Evolutionary conservation across 2,113 vertebrate species (phyloP), one percentile per base, ranked within the genome.

Genomic region (Semicossyphus pulcher): DNA sequence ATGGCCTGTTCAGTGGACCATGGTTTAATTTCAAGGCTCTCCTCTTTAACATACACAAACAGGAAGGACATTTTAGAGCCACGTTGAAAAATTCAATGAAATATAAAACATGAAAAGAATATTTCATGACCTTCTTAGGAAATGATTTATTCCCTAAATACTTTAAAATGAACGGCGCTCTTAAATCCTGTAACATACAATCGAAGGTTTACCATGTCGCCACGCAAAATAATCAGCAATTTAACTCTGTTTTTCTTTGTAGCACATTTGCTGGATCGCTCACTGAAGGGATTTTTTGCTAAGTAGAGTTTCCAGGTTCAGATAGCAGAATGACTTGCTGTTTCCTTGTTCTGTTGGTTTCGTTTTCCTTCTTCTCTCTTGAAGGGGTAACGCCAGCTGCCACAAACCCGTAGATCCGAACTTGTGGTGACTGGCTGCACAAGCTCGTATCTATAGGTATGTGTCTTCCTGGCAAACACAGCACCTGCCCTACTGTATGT

Each of bases 321-420:
- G 69, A 47, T 53, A 10, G 54, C n/a, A 45, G 21, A 39, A 15
- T 18, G 56, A 42, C 29, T 59, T 29, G 23, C 31, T 32, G 20
- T 57, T 58, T 70, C 36, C 60, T 42, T 44, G 34, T 76, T 32
- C 44, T 56, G 10, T 64, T 58, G 31, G 11, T 62, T 57, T 39
- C 10, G 20, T 42, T 72, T 31, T 62, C 37, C 66, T 53, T 59
- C 37, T 77, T 47, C 31, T 79, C 60, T 79, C 63, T 91, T 89
- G 92, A 93, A 91, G 78, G 49, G 69, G 61, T 79, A 63, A 86
- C 79, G 96, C 95, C 95, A 91, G 95, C 93, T 94, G 96, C 95
- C 97, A 94, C 96, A 95, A 99, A 99, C 97, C 97, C 96, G 96
- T 98, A 98, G 96, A 98, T 98, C 97, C 96, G 96, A 98, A 97